Evolutionary conservation across 2,797 vertebrate species (phyloP).

Genomic region (Fistularia tabacaria): DNA sequence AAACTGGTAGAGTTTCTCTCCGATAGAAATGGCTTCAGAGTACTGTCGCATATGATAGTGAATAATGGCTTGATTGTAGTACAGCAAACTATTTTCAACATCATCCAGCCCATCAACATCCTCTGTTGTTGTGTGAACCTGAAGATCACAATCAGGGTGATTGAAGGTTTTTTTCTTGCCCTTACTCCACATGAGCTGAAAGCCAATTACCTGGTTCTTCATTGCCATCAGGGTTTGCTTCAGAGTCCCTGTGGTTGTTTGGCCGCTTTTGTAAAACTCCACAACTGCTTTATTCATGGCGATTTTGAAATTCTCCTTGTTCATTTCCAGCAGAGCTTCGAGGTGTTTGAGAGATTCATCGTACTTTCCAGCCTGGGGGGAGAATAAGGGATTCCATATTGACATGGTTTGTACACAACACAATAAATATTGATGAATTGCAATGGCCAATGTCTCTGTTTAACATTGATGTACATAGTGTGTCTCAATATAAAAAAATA

Average conservation of each 20-base stretch:
- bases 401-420: background rate
- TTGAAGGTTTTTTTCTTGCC: background rate
- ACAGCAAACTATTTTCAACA: constrained; percentile 93
- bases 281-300: constrained; percentile 89
- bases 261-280: constrained; percentile 93
- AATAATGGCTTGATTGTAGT: constrained; percentile 96
- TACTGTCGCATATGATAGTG: constrained; percentile 93
- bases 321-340: constrained; percentile 86
- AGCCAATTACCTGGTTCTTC: constrained; percentile 87
- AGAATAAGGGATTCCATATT: background rate
- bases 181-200: background rate
- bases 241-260: constrained; percentile 87
- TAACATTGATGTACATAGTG: no score
- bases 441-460: no score
- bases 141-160: constrained; percentile 2
- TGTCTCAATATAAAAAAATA: no score
- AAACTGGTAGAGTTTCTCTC: constrained; percentile 96
- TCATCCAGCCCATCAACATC: constrained; percentile 96
- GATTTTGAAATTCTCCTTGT: constrained; percentile 98
- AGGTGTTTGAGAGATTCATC: constrained; percentile 88
- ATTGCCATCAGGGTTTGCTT: constrained; percentile 87
- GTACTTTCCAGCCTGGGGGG: constrained; percentile 83
- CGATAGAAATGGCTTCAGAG: constrained; percentile 90
- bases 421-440: background rate
- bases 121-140: constrained; percentile 92